phyloP scores from a whole-genome alignment of 2,113 vertebrate species.

The Brachionichthys hirsutus region DNA sequence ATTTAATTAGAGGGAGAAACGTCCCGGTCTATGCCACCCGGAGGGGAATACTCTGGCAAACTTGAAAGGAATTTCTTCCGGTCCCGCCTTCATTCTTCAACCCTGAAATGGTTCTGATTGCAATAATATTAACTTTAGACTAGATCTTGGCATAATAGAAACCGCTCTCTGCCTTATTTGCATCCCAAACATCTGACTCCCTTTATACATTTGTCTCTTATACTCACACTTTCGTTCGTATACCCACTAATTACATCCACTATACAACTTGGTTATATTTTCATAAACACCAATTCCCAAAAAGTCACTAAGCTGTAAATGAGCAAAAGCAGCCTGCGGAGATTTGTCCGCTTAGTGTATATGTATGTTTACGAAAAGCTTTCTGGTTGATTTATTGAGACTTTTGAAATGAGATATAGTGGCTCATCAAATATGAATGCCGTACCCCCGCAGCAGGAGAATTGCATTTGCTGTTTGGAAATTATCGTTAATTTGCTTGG shows the following conservation, averaged over 20 bases:
- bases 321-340: conserved; percentile 44
- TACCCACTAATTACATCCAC: no score
- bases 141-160: conserved; percentile 63
- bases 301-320: conserved; percentile 54
- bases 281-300: conserved; percentile 51
- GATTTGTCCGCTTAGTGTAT: background rate
- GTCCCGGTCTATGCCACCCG: conserved; percentile 51
- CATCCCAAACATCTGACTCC: background rate
- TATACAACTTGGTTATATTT: conserved; percentile 52
- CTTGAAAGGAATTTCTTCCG: conserved; percentile 73
- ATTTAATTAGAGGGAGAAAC: conserved; percentile 70
- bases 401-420: conserved; percentile 63
- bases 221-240: no score
- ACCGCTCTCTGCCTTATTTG: background rate
- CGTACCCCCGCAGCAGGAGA: conserved; percentile 29
- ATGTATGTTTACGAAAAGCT: no score
- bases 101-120: conserved; percentile 63
- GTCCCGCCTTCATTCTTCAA: conserved; percentile 61
- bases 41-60: conserved; percentile 66
- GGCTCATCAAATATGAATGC: conserved; percentile 65
- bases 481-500: background rate
- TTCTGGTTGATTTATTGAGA: conserved; percentile 54
- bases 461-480: conserved; percentile 65
- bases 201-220: no score
- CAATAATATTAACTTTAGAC: conserved; percentile 63